These are phyloP conservation scores for Globia sparganii DNA, from an alignment of 2,888 invertebrate genomes.

Conservation along the genomic window DNA sequence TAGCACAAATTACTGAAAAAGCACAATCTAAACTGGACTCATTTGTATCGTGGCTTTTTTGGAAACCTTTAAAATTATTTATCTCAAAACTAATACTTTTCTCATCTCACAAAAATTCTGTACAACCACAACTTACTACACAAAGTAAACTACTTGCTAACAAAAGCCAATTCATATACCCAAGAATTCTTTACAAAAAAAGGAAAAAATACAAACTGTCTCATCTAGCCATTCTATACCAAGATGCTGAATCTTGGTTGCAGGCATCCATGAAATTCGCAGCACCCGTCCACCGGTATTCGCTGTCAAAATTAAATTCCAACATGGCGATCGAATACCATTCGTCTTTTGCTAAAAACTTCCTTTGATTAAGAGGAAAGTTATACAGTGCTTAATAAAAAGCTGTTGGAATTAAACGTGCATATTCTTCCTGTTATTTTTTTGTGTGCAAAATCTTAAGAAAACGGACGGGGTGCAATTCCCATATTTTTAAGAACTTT, in stretches of 20 bases:
- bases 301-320: conserved; percentile 67
- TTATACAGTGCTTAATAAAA: conserved; percentile 16
- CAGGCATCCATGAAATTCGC: conserved; percentile 73
- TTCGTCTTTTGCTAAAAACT: conserved; percentile 35
- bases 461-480: background rate
- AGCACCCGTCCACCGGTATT: conserved; percentile 60
- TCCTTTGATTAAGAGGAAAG: conserved; percentile 42
- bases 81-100: background rate
- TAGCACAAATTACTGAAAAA: background rate
- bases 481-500: background rate
- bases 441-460: background rate
- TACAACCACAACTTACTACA: background rate
- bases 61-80: background rate
- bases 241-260: conserved; percentile 43
- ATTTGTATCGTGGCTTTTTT: background rate
- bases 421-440: background rate
- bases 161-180: conserved; percentile 20
- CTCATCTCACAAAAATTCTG: conserved; percentile 2
- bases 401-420: background rate
- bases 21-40: background rate
- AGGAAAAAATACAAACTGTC: conserved; percentile 17
- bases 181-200: conserved; percentile 17
- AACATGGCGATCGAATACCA: conserved; percentile 40
- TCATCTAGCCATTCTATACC: conserved; percentile 46
- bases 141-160: conserved; percentile 7